A percentile compares a stretch with the other conserved stretches of the same genome.
These are phyloP conservation scores for Vanessa tameamea DNA, from an alignment of 1,140 invertebrate species.

Conservation along the genomic window DNA sequence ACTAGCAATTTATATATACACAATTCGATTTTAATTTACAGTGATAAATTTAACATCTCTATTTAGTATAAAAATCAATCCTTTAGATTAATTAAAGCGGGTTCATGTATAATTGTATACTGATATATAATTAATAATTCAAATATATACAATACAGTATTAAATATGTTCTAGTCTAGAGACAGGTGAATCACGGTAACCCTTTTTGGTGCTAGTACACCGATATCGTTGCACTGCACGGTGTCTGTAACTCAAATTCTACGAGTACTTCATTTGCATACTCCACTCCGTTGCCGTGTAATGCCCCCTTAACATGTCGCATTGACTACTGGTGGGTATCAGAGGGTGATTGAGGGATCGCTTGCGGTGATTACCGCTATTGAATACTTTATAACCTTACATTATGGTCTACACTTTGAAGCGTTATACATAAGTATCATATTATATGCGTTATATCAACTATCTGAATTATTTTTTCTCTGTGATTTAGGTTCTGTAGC, in stretches of 20 bases:
- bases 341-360: conserved; percentile 32
- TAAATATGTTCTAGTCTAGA: not conserved
- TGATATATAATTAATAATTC: conserved; percentile 25
- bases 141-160: not conserved
- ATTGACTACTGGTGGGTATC: conserved; percentile 35
- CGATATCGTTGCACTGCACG: conserved; percentile 51
- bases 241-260: conserved; percentile 57
- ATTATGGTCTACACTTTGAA: not conserved
- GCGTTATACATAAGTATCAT: not conserved
- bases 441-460: no score
- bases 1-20: no score
- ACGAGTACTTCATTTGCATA: conserved; percentile 64
- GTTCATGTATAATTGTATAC: not conserved
- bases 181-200: conserved; percentile 29
- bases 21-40: no score
- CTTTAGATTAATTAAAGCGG: conserved; percentile 21
- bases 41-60: not conserved
- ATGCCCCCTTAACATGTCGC: conserved; percentile 53
- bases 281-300: conserved; percentile 52
- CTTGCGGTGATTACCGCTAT: conserved; percentile 23
- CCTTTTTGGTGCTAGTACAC: conserved; percentile 25
- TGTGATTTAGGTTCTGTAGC: no score
- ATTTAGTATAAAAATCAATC: conserved; percentile 17
- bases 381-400: conserved; percentile 1
- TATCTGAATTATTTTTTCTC: no score